Evolutionary conservation across 2,888 invertebrate species (phyloP), one percentile per base, ranked within the genome.

Genomic region (Dasysyrphus albostriatus): DNA sequence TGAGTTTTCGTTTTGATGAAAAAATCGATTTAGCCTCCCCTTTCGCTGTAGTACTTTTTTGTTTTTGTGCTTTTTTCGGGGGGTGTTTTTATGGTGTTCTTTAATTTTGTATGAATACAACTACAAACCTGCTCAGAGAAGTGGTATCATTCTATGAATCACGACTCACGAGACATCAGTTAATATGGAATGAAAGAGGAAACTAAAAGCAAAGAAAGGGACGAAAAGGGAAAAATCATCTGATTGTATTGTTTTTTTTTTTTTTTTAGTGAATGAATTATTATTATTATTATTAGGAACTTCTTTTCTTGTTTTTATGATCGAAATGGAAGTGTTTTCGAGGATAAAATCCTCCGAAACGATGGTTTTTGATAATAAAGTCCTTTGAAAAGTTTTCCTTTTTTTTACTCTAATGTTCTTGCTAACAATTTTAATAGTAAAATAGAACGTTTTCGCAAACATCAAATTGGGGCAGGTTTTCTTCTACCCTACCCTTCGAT

Each of bases 21-120:
- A 87, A 85, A 87, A 87, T 87, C 87, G 87, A 87, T 87, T 75
- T 69, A 69, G 9, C 58, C 16, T 74, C 42, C 32, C 61, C 49
- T 78, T 83, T 77, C 44, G 29, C 34, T 42, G 9, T 42, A 16
- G 42, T 42, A 54, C 49, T 79, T 61, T 24, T 70, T 58, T 79
- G 56, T 56, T 70, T 63, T 49, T 80, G 75, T 76, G 58, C 37
- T 61, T 54, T 73, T 72, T 49, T 69, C 16, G 7, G 49, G 37
- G 58, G n/a, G 51, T 19, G 49, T 32, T 73, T 73, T 67, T 59
- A 47, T 72, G 59, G 54, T 77, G 65, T 81, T 81, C 61, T 49
- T 59, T 73, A 67, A 73, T 61, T 72, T 65, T 76, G 37, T 72
- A 73, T 59, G 49, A 65, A 61, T 49, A 75, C 32, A 39, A 67